Evolutionary conservation across 2,113 vertebrate species (phyloP), one percentile per base, ranked within the genome.

Genomic region (Eurypyga helias): DNA sequence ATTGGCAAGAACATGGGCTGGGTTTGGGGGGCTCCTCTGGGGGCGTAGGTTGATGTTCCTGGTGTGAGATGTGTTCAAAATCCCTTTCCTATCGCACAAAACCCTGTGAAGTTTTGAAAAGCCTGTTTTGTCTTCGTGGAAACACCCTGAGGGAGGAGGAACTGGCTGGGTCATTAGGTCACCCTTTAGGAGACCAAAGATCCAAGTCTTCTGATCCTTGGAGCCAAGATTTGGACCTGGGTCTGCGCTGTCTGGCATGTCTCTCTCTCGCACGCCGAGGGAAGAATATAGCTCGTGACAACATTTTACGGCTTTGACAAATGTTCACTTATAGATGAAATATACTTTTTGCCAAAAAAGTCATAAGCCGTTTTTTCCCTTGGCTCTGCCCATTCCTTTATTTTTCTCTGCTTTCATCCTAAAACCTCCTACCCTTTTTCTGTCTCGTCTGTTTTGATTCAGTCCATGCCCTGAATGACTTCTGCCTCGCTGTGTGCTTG

Each of bases 391-490:
- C 62, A 29, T 29, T 91, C 93, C 64, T 91, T 90, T 96, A 88
- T 96, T 96, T 97, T 71, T 33, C 84, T 88, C 78, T 96, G 75
- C 93, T 96, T 92, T 97, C 91, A 91, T 94, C 88, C 58, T 80
- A 77, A 71, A 82, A 64, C 92, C 92, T 96, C 92, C 96, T 93
- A 92, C 95, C 93, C 73, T 92, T 96, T 95, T 92, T 33, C 52
- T 93, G 72, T 72, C 92, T 61, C 91, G 77, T 95, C 91, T 97
- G 2, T 96, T 97, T 95, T 95, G 97, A 93, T 96, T 95, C 83
- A 92, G 77, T 2, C 83, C 89, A 28, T 97, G 92, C 91, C 94
- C 96, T 96, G 89, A 87, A 31, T 93, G 97, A 60, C 94, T 97
- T 82, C 69, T 96, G 77, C 80, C 95, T 87, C 91, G 83, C 95